Evolutionary conservation across 2,888 invertebrate species (phyloP).

Genomic region (Conops quadrifasciatus): DNA sequence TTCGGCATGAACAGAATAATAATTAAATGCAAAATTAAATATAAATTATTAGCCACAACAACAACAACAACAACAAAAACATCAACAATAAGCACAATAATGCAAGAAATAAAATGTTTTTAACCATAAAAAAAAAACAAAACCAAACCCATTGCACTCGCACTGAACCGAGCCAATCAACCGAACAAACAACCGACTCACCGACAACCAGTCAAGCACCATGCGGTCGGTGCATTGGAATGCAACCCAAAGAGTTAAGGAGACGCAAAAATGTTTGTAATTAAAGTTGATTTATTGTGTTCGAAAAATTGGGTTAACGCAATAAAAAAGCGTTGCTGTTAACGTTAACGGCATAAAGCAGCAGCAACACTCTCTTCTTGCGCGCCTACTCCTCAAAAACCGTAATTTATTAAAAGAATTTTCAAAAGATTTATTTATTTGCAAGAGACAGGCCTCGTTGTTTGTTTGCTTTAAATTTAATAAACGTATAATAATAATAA

Average conservation of each 20-base stretch:
- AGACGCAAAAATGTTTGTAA: slow-evolving; percentile 44
- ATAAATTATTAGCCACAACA: not conserved
- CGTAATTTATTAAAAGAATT: no score
- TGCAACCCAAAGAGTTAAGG: slow-evolving; percentile 25
- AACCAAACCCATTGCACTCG: not conserved
- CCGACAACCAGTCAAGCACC: no score
- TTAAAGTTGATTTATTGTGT: slow-evolving; percentile 54
- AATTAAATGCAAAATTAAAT: slow-evolving; percentile 21
- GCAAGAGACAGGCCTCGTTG: not conserved
- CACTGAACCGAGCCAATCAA: not conserved
- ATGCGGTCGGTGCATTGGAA: not conserved
- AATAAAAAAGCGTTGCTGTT: slow-evolving; percentile 31
- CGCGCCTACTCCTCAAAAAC: no score
- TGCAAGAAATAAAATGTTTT: not conserved
- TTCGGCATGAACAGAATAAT: slow-evolving; percentile 23
- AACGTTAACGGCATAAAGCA: no score
- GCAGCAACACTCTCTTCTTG: no score
- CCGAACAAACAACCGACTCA: not conserved
- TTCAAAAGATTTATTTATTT: no score
- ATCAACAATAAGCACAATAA: not conserved
- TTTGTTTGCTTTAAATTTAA: not conserved
- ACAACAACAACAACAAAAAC: not conserved
- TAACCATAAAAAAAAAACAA: no score
- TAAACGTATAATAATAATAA: not conserved
- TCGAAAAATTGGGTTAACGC: slow-evolving; percentile 49